phyloP scores from a whole-genome alignment of 2,888 invertebrate species.

The Idaea aversata region DNA sequence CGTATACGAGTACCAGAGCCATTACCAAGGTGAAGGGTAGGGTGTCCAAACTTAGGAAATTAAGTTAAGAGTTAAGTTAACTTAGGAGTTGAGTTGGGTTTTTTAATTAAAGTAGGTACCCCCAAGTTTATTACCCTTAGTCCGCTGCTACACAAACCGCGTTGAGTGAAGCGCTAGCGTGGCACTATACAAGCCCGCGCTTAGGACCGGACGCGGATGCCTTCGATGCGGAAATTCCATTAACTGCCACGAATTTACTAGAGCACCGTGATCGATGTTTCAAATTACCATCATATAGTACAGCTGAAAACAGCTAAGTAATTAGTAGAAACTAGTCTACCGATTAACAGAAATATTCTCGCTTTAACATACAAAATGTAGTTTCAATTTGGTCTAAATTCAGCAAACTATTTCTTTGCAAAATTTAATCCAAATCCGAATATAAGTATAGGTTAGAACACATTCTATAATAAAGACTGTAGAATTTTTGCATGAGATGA shows the following conservation, averaged over 20 bases:
- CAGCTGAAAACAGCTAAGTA: neutral
- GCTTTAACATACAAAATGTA: too few relatives aligned
- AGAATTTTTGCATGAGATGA: too few relatives aligned
- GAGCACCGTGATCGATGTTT: slow-evolving; percentile 23
- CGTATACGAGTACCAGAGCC: too few relatives aligned
- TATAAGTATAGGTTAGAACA: too few relatives aligned
- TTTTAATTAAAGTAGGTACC: neutral
- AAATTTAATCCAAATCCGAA: too few relatives aligned
- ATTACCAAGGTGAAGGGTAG: too few relatives aligned
- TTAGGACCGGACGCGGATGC: slow-evolving; percentile 37
- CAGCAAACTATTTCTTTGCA: too few relatives aligned
- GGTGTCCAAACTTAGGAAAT: too few relatives aligned
- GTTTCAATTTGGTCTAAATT: too few relatives aligned
- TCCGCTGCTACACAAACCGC: slow-evolving; percentile 16
- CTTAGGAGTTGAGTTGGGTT: neutral
- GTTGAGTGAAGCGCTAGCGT: slow-evolving; percentile 25
- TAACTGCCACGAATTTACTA: slow-evolving; percentile 61
- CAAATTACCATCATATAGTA: neutral
- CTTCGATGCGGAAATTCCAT: slow-evolving; percentile 69
- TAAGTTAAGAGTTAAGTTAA: too few relatives aligned
- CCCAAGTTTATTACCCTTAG: slow-evolving; percentile 4
- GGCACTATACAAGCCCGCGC: slow-evolving; percentile 21
- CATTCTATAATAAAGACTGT: too few relatives aligned
- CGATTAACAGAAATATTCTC: neutral
- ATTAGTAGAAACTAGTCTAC: neutral